Evolutionary conservation across 1,140 invertebrate species (phyloP), one percentile per base, ranked within the genome.

Genomic region (Tigriopus japonicus): DNA sequence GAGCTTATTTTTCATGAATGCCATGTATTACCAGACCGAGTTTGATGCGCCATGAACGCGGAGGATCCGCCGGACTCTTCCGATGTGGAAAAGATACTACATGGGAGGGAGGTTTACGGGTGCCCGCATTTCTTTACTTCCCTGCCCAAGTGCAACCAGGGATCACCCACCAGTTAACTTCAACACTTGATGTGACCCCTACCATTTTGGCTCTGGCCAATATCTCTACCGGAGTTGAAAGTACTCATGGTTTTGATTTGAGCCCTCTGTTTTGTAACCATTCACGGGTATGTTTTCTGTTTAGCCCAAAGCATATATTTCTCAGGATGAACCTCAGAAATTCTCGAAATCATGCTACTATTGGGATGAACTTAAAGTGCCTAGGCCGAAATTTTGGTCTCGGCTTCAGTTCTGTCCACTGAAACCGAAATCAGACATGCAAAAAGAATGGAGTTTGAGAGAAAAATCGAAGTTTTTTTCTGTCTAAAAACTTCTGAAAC

Each of bases 71-170:
- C 1, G 64, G 64, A 0, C 45, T 52, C 7, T 59, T 65, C 52
- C 63, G 64, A 15, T 65, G 64, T 42, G 65, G 65, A n/a, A 66
- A 66, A 35, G 65, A 64, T 17, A 65, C 62, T 23, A 64, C 65
- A 1, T 65, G 60, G 63, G 66, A 67, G 49, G 66, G 66, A 0
- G 66, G 66, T 14, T 61, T 66, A 40, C 42, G 65, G 45, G 66
- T 66, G 1, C 66, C 66, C 2, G n/a, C 60, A 59, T 63, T 55
- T 55, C 61, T 41, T 63, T 61, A 43, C 40, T 63, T 21, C 55
- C 63, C 28, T 51, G 56, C n/a, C 28, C 21, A 65, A 58, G 56
- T 52, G 56, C 52, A 0, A 62, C 51, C 3, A 52, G 19, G 15
- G 2, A 49, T 49, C 3, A 35, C 28, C 3, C 28, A 62, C 56